Conservation (phyloP, 2,113 vertebrate species). For the Arvicanthis niloticus region DNA sequence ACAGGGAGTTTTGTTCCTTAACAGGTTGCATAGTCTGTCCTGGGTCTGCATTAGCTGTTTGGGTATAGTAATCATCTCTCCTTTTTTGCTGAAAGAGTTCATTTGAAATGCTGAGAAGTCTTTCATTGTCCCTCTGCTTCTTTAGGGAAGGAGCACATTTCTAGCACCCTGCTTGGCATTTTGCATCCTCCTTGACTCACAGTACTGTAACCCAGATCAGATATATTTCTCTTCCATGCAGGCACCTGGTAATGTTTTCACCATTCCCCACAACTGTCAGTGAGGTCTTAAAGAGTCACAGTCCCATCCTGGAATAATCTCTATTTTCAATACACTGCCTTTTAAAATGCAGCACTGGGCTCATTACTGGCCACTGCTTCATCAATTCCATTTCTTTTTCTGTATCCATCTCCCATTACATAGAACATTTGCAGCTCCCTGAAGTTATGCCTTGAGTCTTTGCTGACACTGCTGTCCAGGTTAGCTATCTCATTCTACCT, state of each 20-base stretch:
- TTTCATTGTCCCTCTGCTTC: neutral
- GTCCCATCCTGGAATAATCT: too few species aligned
- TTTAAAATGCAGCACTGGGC: accelerated
- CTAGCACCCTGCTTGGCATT: accelerated
- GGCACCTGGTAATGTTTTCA: neutral
- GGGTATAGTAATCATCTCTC: neutral
- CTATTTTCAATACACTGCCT: accelerated
- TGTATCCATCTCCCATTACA: neutral
- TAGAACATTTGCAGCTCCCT: too few species aligned
- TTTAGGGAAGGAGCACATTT: neutral
- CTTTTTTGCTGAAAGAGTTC: neutral
- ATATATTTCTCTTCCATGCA: accelerated
- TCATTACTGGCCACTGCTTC: accelerated
- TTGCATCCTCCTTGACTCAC: neutral
- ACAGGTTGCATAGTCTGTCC: neutral
- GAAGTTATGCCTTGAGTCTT: neutral
- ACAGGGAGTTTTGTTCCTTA: slow-evolving; percentile 2
- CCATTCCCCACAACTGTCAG: accelerated
- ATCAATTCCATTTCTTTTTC: neutral
- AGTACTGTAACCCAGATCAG: neutral
- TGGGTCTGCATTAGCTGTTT: neutral
- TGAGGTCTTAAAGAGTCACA: neutral
- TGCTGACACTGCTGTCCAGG: accelerated
- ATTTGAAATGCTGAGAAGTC: neutral
- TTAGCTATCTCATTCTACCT: neutral